These are phyloP conservation scores for Steinernema carpocapsae DNA, from an alignment of 2,888 invertebrate species.

Conservation along the genomic window DNA sequence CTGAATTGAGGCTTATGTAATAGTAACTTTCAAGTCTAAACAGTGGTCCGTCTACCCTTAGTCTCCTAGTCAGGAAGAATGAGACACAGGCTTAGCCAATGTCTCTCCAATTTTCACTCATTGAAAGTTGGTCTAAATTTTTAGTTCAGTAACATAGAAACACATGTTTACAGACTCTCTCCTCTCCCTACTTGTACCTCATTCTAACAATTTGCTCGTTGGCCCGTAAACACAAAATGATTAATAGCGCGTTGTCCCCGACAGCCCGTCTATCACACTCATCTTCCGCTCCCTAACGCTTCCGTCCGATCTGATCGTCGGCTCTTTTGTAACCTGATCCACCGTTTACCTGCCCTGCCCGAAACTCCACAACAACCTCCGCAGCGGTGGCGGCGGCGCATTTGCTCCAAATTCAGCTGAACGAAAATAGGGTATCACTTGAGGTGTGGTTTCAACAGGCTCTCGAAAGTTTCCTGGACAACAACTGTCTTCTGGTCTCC, in stretches of 20 bases:
- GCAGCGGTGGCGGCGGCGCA: not conserved
- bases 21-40: no score
- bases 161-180: no score
- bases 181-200: no score
- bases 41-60: no score
- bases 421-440: not conserved
- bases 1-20: no score
- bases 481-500: no score
- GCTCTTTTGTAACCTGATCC: conserved; percentile 1
- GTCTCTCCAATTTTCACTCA: no score
- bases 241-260: not conserved
- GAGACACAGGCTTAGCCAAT: no score
- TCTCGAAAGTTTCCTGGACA: not conserved
- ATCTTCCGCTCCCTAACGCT: not conserved
- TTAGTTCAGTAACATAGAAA: no score
- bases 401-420: not conserved
- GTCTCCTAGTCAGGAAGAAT: no score
- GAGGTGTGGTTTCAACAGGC: not conserved
- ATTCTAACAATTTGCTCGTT: no score
- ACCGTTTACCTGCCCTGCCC: not conserved
- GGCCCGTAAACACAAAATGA: not conserved
- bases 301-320: conserved; percentile 11
- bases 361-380: not conserved
- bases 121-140: no score
- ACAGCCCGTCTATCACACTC: not conserved